Evolutionary conservation across 2,797 vertebrate genomes (phyloP).

Genomic region (Silurus aristotelis): DNA sequence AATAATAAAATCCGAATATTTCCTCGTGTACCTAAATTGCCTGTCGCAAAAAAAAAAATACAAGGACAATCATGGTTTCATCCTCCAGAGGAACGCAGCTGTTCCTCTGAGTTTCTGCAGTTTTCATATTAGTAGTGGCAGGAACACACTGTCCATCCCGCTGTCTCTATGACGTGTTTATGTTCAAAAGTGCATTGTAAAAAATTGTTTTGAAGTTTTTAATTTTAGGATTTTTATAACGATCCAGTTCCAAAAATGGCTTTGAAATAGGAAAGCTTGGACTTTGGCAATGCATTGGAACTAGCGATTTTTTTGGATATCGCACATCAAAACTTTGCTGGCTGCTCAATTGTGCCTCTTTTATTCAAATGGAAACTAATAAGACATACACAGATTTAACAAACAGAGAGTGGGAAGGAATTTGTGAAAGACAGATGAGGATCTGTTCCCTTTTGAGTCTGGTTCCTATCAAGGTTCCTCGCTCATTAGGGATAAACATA

Average conservation of each 20-base stretch:
- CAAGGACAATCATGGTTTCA: slow-evolving; percentile 20
- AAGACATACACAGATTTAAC: neutral
- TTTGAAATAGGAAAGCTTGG: neutral
- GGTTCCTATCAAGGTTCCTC: too few species aligned
- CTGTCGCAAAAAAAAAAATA: slow-evolving; percentile 16
- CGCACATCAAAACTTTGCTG: neutral
- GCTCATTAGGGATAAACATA: too few species aligned
- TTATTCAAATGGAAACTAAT: neutral
- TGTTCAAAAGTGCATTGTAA: neutral
- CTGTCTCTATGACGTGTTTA: slow-evolving; percentile 1
- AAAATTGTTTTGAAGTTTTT: neutral
- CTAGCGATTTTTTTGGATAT: neutral
- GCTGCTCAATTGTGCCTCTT: neutral
- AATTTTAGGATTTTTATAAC: neutral
- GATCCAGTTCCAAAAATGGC: neutral
- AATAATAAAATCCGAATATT: slow-evolving; percentile 32
- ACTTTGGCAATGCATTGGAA: neutral
- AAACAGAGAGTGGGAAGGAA: neutral
- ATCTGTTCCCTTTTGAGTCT: too few species aligned
- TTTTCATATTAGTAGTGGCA: slow-evolving; percentile 9
- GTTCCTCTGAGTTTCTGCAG: slow-evolving; percentile 11
- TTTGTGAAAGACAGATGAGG: neutral
- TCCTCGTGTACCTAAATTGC: neutral
- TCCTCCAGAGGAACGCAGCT: slow-evolving; percentile 19
- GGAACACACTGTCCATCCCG: slow-evolving; percentile 19